phyloP scores from a whole-genome alignment of 2,797 vertebrate species.

The Argya squamiceps region DNA sequence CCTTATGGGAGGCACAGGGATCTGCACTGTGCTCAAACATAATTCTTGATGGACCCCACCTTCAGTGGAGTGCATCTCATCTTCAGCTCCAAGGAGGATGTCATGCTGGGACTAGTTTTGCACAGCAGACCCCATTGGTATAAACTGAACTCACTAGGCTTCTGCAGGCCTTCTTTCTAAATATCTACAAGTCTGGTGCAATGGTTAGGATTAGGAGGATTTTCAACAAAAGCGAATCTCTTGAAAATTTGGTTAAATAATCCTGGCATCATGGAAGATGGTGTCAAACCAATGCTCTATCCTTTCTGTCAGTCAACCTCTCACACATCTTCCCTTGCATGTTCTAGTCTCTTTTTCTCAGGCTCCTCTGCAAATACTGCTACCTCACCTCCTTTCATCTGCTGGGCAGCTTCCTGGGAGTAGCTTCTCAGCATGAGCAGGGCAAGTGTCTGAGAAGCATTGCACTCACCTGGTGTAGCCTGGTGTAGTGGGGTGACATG shows the following conservation, averaged over 20 bases:
- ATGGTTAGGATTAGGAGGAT: accelerated
- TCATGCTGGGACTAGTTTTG: neutral
- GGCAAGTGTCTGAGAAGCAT: accelerated
- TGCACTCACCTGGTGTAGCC: neutral
- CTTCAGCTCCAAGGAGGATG: neutral
- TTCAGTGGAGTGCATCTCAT: neutral
- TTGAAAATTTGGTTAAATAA: neutral
- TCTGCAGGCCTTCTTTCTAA: accelerated
- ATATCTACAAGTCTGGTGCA: neutral
- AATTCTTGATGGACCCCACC: neutral
- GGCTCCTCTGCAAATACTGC: neutral
- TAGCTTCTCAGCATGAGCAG: neutral
- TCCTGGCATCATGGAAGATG: neutral
- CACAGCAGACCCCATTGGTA: neutral
- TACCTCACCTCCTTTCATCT: neutral
- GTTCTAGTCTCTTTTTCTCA: neutral
- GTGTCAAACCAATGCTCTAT: neutral
- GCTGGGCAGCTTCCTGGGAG: accelerated
- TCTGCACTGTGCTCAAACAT: neutral
- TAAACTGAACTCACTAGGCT: neutral
- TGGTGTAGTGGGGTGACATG: accelerated
- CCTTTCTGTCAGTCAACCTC: neutral
- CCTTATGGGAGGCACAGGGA: neutral
- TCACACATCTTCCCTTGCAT: accelerated
- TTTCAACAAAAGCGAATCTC: neutral